Conservation (phyloP, 2,888 invertebrate species). For the Oscheius myriophilus region DNA sequence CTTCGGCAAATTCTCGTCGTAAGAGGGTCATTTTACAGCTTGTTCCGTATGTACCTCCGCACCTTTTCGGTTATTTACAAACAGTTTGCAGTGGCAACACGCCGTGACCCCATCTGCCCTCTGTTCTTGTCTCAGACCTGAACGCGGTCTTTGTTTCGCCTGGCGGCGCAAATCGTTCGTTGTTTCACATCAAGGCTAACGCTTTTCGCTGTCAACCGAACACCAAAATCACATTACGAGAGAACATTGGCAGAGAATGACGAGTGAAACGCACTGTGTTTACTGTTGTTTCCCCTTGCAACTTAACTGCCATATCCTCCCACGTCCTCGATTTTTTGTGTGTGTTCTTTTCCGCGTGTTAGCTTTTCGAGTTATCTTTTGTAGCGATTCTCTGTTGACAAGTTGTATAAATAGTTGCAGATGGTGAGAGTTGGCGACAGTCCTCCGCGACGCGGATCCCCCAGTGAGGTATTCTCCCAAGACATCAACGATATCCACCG, state of each 20-base stretch:
- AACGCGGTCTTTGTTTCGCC: too few relatives aligned
- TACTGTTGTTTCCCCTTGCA: constrained; percentile 1
- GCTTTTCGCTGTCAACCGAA: constrained; percentile 8
- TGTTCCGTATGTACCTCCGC: too few relatives aligned
- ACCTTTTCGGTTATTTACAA: too few relatives aligned
- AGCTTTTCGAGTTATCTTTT: neutral
- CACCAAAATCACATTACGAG: neutral
- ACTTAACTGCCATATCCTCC: neutral
- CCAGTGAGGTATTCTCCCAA: constrained; percentile 62
- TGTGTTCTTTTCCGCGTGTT: neutral
- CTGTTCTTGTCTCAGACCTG: too few relatives aligned
- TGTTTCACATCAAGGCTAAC: constrained; percentile 14
- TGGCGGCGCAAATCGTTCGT: neutral
- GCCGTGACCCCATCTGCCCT: too few relatives aligned
- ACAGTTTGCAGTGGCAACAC: too few relatives aligned
- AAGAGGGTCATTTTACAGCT: too few relatives aligned
- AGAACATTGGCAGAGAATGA: too few relatives aligned
- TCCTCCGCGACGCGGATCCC: constrained; percentile 53
- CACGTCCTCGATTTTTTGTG: neutral
- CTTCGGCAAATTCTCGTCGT: too few relatives aligned
- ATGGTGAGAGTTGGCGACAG: constrained; percentile 27
- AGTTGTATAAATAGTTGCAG: constrained; percentile 7
- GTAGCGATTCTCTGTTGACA: neutral
- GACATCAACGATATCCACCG: constrained; percentile 63
- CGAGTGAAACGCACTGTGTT: neutral